These are phyloP conservation scores for Archips xylosteana DNA, from an alignment of 2,888 invertebrate genomes.

Conservation along the genomic window DNA sequence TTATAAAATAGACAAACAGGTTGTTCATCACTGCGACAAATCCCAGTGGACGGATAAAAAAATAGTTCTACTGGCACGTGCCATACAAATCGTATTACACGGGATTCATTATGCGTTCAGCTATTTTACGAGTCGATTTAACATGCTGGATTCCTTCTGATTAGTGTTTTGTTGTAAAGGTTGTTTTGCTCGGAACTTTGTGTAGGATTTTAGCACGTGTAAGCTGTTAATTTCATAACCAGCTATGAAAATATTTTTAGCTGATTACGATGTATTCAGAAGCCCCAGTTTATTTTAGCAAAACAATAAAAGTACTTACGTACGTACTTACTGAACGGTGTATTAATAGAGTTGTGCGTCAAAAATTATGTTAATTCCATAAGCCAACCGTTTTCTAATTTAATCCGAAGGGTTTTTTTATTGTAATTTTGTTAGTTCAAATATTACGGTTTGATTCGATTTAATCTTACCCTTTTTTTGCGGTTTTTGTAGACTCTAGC, in stretches of 20 bases:
- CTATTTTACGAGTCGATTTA: constrained; percentile 9
- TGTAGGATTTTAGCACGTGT: not conserved
- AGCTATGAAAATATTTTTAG: not conserved
- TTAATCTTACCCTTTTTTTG: not conserved
- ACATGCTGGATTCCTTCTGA: constrained; percentile 4
- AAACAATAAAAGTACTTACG: too few species aligned
- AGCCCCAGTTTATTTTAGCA: too few species aligned
- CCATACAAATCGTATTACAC: not conserved
- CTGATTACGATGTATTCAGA: too few species aligned
- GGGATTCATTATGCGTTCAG: constrained; percentile 4
- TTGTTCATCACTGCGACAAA: not conserved
- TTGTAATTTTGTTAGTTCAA: not conserved
- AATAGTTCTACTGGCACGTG: constrained; percentile 24
- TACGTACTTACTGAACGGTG: too few species aligned
- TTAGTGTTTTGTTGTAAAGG: constrained; percentile 10
- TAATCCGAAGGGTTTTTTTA: not conserved
- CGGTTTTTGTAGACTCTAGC: constrained; percentile 14
- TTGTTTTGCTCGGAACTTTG: constrained; percentile 2
- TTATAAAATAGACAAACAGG: not conserved
- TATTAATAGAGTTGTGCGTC: not conserved
- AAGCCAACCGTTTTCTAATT: not conserved
- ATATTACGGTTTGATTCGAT: not conserved
- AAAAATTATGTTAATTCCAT: not conserved
- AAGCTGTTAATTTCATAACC: not conserved
- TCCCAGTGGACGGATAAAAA: constrained; percentile 16